Evolutionary conservation across 2,888 invertebrate genomes (phyloP).

Genomic region (Phalangium opilio): DNA sequence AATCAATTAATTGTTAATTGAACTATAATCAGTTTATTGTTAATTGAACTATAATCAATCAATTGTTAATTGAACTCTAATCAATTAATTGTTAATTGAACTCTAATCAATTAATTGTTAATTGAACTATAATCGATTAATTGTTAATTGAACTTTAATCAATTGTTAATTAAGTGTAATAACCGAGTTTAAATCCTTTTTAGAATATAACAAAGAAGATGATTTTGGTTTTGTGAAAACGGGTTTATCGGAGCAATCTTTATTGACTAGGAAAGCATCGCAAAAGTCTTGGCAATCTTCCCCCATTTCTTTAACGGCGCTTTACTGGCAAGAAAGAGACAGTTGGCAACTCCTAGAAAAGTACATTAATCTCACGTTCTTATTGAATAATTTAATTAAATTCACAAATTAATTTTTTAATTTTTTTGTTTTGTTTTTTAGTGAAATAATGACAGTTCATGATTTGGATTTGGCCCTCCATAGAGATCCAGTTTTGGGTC

Average conservation of each 20-base stretch:
- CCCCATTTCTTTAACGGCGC: too few relatives aligned
- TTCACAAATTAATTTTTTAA: background rate
- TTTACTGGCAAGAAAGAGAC: constrained; percentile 12
- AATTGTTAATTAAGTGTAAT: too few relatives aligned
- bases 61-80: too few relatives aligned
- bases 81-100: too few relatives aligned
- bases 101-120: too few relatives aligned
- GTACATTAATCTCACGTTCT: constrained; percentile 4
- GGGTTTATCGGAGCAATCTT: constrained; percentile 8
- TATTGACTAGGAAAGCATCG: constrained; percentile 3
- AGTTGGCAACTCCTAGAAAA: constrained; percentile 14
- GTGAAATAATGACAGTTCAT: constrained; percentile 15
- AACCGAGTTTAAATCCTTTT: too few relatives aligned
- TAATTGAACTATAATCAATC: too few relatives aligned
- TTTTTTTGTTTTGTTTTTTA: constrained; percentile 3
- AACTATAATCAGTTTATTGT: too few relatives aligned
- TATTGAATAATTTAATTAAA: background rate
- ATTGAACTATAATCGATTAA: too few relatives aligned
- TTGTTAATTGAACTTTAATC: too few relatives aligned
- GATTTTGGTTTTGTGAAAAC: constrained; percentile 4
- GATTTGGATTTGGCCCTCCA: constrained; percentile 16
- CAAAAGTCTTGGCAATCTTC: constrained; percentile 3
- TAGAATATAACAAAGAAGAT: too few relatives aligned
- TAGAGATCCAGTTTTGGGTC: constrained; percentile 14
- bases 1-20: too few relatives aligned